Evolutionary conservation across 2,797 vertebrate species (phyloP).

Genomic region (Adelosebastes latens): DNA sequence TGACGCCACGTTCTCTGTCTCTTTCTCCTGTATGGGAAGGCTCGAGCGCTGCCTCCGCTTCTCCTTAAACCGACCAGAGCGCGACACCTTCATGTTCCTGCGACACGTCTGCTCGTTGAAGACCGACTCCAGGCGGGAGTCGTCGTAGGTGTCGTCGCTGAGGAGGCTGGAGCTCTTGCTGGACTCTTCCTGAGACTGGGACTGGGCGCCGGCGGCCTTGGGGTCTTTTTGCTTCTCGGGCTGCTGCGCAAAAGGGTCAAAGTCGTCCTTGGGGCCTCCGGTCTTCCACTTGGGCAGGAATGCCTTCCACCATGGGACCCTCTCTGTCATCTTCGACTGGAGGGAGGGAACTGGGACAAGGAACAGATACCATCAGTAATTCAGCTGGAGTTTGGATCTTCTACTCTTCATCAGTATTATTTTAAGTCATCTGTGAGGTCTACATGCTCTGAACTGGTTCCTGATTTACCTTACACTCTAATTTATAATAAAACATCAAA

Average conservation of each 20-base stretch:
- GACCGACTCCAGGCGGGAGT: conserved; percentile 76
- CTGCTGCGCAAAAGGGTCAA: conserved; percentile 61
- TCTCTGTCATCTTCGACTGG: conserved; percentile 82
- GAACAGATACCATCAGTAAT: background rate
- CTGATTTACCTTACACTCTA: background rate
- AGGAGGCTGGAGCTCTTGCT: conserved; percentile 46
- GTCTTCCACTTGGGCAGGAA: conserved; percentile 86
- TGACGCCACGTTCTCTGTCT: conserved; percentile 38
- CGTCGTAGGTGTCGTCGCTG: conserved; percentile 73
- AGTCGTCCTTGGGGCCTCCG: conserved; percentile 78
- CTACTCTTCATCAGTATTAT: background rate
- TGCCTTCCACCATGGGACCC: conserved; percentile 90
- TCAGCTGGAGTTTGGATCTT: background rate
- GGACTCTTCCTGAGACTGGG: conserved; percentile 6
- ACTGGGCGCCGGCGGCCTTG: conserved; percentile 15
- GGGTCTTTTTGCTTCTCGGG: conserved; percentile 50
- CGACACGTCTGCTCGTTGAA: conserved; percentile 85
- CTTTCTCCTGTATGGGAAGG: conserved; percentile 85
- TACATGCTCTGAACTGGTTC: background rate
- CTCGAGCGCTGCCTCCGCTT: conserved; percentile 85
- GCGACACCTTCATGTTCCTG: conserved; percentile 91
- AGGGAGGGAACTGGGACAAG: conserved; percentile 15
- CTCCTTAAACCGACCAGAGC: conserved; percentile 94
- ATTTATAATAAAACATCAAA: background rate
- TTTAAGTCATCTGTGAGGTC: background rate